phyloP scores from a whole-genome alignment of 2,113 vertebrate genomes.

The Pseudorhombus dupliciocellatus region DNA sequence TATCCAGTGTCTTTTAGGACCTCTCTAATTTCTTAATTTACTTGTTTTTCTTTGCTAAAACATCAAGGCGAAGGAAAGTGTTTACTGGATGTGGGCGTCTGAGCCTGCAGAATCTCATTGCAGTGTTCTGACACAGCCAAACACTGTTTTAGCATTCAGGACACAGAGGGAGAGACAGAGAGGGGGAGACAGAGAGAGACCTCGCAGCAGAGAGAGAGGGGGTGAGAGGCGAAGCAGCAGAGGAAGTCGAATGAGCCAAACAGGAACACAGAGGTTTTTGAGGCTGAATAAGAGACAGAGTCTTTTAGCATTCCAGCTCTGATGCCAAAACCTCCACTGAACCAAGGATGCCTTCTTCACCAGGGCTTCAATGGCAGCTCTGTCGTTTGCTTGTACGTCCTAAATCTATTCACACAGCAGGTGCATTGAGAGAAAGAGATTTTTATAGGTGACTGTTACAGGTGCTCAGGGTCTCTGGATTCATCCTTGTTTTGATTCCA shows the following conservation, averaged over 20 bases:
- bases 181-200: constrained; percentile 45
- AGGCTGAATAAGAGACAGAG: constrained; percentile 68
- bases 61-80: constrained; percentile 25
- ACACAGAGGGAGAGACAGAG: constrained; percentile 57
- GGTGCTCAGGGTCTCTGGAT: constrained; percentile 39
- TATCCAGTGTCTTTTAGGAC: too few relatives aligned
- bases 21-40: not conserved
- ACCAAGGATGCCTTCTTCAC: constrained; percentile 74
- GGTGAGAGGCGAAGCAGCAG: constrained; percentile 48
- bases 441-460: constrained; percentile 67
- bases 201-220: constrained; percentile 38
- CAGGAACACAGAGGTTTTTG: constrained; percentile 76
- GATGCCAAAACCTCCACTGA: constrained; percentile 69
- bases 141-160: constrained; percentile 72
- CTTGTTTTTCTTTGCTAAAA: not conserved
- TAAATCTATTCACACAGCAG: constrained; percentile 72
- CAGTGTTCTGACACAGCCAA: constrained; percentile 64
- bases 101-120: constrained; percentile 68
- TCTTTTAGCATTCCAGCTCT: constrained; percentile 64
- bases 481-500: constrained; percentile 28
- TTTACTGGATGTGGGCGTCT: constrained; percentile 49
- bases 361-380: constrained; percentile 70
- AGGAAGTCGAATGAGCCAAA: constrained; percentile 78
- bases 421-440: constrained; percentile 68
- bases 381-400: constrained; percentile 64